These are phyloP conservation scores for Sardina pilchardus DNA, from an alignment of 2,113 vertebrate genomes.

Conservation along the genomic window DNA sequence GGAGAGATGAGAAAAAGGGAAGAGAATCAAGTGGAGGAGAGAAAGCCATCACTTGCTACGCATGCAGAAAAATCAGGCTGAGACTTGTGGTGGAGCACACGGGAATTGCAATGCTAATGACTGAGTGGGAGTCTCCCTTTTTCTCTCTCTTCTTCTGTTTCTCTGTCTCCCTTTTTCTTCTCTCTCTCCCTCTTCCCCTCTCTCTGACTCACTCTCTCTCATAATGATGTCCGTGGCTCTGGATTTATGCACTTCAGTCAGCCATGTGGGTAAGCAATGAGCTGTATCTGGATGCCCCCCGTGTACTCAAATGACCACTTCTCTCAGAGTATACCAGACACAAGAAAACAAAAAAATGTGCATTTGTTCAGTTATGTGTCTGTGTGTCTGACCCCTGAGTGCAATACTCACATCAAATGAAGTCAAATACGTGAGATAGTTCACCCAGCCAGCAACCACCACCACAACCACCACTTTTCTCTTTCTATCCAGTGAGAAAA, in stretches of 20 bases:
- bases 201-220: not conserved
- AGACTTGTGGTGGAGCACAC: not conserved
- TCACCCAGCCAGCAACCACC: not conserved
- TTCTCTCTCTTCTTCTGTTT: not conserved
- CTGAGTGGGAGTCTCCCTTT: not conserved
- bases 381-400: not conserved
- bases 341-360: no score
- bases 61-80: not conserved
- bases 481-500: not conserved
- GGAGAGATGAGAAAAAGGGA: not conserved
- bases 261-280: not conserved
- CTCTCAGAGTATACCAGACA: not conserved
- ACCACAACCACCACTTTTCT: not conserved
- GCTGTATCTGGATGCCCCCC: not conserved
- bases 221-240: not conserved
- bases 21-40: not conserved
- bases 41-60: constrained; percentile 5
- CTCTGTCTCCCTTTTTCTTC: not conserved
- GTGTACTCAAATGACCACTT: not conserved
- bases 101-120: not conserved
- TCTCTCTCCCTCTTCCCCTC: constrained; percentile 8
- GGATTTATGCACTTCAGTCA: not conserved
- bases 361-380: no score
- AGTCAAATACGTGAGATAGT: not conserved
- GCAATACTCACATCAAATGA: not conserved